Conservation (phyloP, 2,113 vertebrate genomes). For the Falcunculus frontatus region DNA sequence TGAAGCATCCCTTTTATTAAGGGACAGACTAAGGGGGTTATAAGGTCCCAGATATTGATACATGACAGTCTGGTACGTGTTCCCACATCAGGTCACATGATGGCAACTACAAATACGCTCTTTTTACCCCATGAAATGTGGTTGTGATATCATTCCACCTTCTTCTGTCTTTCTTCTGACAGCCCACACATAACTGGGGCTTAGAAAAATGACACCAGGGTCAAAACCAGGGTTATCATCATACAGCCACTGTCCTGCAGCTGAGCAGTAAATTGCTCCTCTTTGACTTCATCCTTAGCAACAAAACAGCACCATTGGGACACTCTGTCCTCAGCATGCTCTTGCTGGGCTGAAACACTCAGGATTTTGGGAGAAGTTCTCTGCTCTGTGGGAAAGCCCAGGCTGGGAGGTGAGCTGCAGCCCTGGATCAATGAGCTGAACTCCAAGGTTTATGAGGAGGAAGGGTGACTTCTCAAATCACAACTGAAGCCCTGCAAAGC, state of each 20-base stretch:
- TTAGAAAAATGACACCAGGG: not conserved
- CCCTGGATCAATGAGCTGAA: not conserved
- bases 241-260: not conserved
- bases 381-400: not conserved
- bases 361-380: not conserved
- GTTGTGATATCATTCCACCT: not conserved
- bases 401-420: not conserved
- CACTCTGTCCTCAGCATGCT: not conserved
- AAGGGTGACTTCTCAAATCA: not conserved
- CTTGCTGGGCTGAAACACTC: not conserved
- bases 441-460: not conserved
- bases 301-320: rapidly evolving
- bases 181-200: not conserved
- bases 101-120: not conserved
- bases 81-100: not conserved
- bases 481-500: not conserved
- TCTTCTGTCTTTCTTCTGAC: not conserved
- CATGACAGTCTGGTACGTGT: rapidly evolving
- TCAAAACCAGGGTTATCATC: not conserved
- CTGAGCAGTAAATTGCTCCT: not conserved
- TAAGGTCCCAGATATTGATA: rapidly evolving
- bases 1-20: not conserved
- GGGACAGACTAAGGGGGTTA: not conserved
- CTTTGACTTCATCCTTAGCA: not conserved
- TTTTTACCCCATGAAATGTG: not conserved